phyloP scores from a whole-genome alignment of 1,140 invertebrate species.

The Cherax destructor region DNA sequence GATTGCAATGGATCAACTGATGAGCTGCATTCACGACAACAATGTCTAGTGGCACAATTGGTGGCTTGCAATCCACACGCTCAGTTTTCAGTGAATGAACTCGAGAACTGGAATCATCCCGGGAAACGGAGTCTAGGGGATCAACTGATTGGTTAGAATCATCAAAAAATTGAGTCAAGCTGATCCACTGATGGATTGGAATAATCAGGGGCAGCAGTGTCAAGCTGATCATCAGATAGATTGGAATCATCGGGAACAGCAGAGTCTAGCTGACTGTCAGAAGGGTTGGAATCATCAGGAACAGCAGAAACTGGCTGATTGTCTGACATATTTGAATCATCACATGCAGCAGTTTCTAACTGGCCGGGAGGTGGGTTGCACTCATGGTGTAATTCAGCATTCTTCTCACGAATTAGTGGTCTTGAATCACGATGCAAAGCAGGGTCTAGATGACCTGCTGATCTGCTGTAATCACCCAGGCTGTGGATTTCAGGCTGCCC shows the following conservation, averaged over 20 bases:
- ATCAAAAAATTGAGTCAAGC: neutral
- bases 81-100: neutral
- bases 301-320: neutral
- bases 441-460: neutral
- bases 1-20: neutral
- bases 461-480: neutral
- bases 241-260: constrained; percentile 21
- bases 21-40: neutral
- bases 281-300: constrained; percentile 11
- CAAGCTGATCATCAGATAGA: neutral
- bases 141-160: neutral
- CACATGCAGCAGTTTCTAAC: neutral
- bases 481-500: neutral
- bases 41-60: neutral
- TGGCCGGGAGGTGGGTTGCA: neutral
- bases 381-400: neutral
- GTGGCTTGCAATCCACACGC: neutral
- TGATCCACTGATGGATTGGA: neutral
- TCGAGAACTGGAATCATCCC: neutral
- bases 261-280: constrained; percentile 4
- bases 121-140: neutral
- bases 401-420: neutral
- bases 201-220: neutral
- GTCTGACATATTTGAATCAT: neutral
- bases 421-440: neutral